Evolutionary conservation across 2,797 vertebrate species (phyloP), one percentile per base, ranked within the genome.

Genomic region (Nannoperca australis): DNA sequence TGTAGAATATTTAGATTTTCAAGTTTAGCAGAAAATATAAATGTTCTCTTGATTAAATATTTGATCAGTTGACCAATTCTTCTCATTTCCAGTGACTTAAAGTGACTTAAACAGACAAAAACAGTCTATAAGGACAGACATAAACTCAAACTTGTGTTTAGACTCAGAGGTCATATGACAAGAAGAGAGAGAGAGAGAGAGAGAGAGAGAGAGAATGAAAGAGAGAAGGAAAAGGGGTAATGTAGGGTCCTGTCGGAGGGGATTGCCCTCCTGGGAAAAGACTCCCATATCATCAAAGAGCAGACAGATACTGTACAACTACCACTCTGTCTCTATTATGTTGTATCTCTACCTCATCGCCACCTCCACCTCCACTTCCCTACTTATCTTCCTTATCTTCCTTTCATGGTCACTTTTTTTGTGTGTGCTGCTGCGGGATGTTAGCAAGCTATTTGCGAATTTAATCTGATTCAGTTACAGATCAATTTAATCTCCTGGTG

Each of bases 221-320:
- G 47, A 72, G 60, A 73, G 15, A 53, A 51, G 15, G 47, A 70
- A 66, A 63, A 36, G 14, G 24, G 56, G 15, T 71, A 82, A 74
- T 79, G 32, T 27, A 61, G 64, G 65, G 70, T 70, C 61, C 12
- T 75, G 77, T 78, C 17, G 3, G 53, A 70, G 36, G 56, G 62
- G 75, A 76, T 79, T 72, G 42, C 22, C 75, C 84, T 73, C 0
- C 18, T 86, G 81, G 84, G 79, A 81, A 88, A 87, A 77, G 34
- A 65, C 70, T 73, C 69, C 38, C 32, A 34, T 76, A 70, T 81
- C 80, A 81, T 86, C 77, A 81, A 76, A 79, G 79, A 82, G 70
- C 51, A 70, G 69, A 77, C 38, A n/a, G 63, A 79, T 79, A 72
- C 65, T 79, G 47, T 78, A 64, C 47, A 77, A 66, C 42, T 47